Evolutionary conservation across 2,113 vertebrate species (phyloP).

Genomic region (Gopherus evgoodei): DNA sequence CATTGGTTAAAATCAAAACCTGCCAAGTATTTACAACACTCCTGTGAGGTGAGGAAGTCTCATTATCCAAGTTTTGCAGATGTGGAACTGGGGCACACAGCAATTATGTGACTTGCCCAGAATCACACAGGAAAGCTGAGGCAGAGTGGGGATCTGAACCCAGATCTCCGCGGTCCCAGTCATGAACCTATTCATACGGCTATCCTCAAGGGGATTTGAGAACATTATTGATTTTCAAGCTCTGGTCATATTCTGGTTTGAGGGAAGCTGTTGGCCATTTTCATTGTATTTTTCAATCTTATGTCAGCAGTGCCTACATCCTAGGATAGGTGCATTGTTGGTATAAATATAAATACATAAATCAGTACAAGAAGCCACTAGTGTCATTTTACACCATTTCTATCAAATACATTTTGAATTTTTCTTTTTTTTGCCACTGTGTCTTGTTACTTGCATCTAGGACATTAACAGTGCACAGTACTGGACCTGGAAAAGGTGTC

Average conservation of each 20-base stretch:
- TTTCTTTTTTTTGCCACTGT: neutral
- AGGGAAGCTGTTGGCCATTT: neutral
- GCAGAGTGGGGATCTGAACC: neutral
- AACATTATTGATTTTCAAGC: neutral
- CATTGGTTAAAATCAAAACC: neutral
- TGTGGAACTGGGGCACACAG: neutral
- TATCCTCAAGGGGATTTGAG: neutral
- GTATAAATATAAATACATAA: neutral
- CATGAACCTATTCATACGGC: neutral
- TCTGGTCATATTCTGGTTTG: neutral
- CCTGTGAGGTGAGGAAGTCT: neutral
- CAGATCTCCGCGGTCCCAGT: too few species aligned
- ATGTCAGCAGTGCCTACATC: neutral
- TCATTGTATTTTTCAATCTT: neutral
- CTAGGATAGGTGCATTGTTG: neutral
- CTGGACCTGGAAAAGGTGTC: neutral
- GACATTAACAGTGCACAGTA: neutral
- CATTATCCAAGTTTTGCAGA: too few species aligned
- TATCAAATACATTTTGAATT: neutral
- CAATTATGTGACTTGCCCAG: fast-evolving
- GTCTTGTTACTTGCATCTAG: neutral
- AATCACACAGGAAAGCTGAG: neutral
- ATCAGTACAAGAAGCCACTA: neutral
- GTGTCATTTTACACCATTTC: neutral
- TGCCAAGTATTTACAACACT: neutral